Evolutionary conservation across 2,888 invertebrate species (phyloP), one percentile per base, ranked within the genome.

Genomic region (Orchesellides sinensis): DNA sequence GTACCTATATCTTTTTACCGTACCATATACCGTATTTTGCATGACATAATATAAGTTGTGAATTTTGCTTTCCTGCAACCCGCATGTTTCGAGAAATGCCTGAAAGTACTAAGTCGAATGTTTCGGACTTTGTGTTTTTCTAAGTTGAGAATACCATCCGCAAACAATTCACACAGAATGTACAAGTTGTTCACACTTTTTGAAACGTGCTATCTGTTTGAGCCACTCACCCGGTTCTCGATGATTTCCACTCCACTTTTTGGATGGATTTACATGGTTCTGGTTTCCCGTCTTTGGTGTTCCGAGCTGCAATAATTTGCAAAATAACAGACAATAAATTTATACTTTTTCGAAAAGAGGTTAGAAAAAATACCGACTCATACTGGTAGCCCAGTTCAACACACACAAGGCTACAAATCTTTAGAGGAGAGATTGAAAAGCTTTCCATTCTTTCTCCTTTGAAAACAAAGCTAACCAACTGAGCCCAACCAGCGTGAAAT

Each of bases 171-270:
- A 49, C n/a, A 49, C 49, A 4, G 49, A 8, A 35, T 35, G 12
- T 35, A 35, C 35, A 35, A 8, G 35, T 12, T 8, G 35, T 35
- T 21, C 5, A 21, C 23, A 21, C 54, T 17, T 23, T 54, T 54
- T 54, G 54, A 54, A n/a, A n/a, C n/a, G n/a, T 54, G 49, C n/a
- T 54, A 21, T 21, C 23, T 54, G 21, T 54, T 21, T 5, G 10
- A 6, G n/a, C 54, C 14, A 40, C 63, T 92, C 91, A 96, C 96
- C 96, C 96, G 89, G 93, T 93, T 92, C 92, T 94, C 88, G 94
- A 93, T 80, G 96, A 94, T 91, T 96, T 97, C 96, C 98, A 98
- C 90, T 98, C 98, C 86, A 98, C 95, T 92, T 97, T 97, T 90
- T 94, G 94, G 90, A 99, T 98, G 75, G 97, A 94, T 92, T 97